Base-by-base conservation (phyloP, 2,113 vertebrate species). In the Cairina moschata region DNA sequence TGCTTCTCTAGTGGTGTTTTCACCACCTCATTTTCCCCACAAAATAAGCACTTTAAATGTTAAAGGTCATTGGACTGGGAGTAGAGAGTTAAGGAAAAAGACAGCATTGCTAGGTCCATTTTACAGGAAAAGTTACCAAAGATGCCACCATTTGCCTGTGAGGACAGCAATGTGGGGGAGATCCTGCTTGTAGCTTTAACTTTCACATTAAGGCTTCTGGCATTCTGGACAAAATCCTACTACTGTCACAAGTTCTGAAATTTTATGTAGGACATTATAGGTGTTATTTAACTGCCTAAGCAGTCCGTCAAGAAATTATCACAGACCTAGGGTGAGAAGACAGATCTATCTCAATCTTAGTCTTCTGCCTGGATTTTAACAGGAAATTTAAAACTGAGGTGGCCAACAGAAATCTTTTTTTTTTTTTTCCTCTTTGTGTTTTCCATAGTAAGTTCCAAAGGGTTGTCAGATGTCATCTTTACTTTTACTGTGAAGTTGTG, bases 121-220 rank as follows among this genome's bases (percentile, higher is more conserved):
- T 86, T 31, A 34, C 4, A 59, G 8, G 42, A 72, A 59, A 62
- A 78, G 4, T 65, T 17, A 60, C 17, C 25, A 83, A 85, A 83
- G 4, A 40, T 48, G 3, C 4, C 14, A 62, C 21, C 1, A 1
- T 14, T 0, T 13, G 5, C 2, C 4, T 12, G 6, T 29, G 17
- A 4, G 8, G 6, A 10, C 6, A 13, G 2, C 3, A 0, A 40
- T 29, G 3, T 65, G 1, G 2, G 21, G 1, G 5, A 9, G 50
- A 10, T 26, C 50, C 4, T 36, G 11, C 17, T 42, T 18, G 23
- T 3, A 3, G 20, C 28, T 72, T 55, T 26, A 40, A 42, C 32
- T 84, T 42, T 18, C 26, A 75, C 0, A 60, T 25, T 15, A 28
- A 93, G 25, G 8, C 28, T 76, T 80, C 38, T 46, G 3, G 13